A percentile compares a stretch with the other conserved stretches of the same genome.
Conservation (phyloP, 2,797 vertebrate genomes). For the Hypotaenidia philippensis region DNA sequence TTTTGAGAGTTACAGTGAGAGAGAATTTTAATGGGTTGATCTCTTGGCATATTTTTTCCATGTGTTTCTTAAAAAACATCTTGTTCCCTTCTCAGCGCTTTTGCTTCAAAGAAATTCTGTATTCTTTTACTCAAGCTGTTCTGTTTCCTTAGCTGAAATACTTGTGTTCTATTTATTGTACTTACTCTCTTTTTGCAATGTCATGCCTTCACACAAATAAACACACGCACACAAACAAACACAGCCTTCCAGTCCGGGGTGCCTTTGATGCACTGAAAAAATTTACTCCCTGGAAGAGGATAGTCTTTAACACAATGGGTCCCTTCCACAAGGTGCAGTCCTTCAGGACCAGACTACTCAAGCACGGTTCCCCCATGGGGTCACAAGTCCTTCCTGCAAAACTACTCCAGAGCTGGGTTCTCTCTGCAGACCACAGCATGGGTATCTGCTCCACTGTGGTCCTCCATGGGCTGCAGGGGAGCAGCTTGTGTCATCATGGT, state of each 20-base stretch:
- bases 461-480: background rate
- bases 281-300: background rate
- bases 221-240: background rate
- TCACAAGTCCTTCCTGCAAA: background rate
- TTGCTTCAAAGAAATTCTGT: constrained; percentile 21
- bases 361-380: fast-evolving
- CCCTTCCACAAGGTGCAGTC: background rate
- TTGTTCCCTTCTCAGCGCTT: background rate
- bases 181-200: background rate
- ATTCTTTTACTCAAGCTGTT: background rate
- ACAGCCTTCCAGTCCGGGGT: background rate
- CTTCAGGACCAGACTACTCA: background rate
- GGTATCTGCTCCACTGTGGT: background rate
- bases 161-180: constrained; percentile 5
- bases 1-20: background rate
- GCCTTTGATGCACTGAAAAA: constrained; percentile 12
- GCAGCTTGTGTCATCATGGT: background rate
- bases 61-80: background rate
- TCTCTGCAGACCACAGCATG: background rate
- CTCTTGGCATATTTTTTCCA: constrained; percentile 1
- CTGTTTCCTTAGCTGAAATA: background rate
- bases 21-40: constrained; percentile 16
- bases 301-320: background rate
- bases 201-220: background rate
- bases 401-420: background rate